Percentiles rank a stretch among this genome's conserved stretches.
Evolutionary conservation across 1,140 invertebrate genomes (phyloP).

Genomic region (Pseudomyrmex sp.): DNA sequence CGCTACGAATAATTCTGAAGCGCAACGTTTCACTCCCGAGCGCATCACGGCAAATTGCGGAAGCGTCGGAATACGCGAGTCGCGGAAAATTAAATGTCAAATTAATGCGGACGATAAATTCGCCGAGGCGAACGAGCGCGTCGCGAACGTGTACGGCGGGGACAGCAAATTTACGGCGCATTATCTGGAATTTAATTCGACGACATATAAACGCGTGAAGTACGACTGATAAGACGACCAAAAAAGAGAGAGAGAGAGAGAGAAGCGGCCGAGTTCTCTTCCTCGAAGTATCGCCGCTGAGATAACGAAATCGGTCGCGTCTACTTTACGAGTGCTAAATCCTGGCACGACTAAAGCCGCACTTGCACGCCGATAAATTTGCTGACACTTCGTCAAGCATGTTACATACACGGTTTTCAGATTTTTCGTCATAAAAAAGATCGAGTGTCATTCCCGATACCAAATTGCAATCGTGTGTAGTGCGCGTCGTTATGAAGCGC

Average conservation of each 20-base stretch:
- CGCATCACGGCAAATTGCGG: slow-evolving; percentile 50
- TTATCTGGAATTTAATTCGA: slow-evolving; percentile 67
- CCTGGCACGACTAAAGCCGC: slow-evolving; percentile 1
- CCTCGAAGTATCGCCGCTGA: slow-evolving; percentile 4
- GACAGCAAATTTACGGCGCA: slow-evolving; percentile 64
- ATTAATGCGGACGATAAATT: slow-evolving; percentile 71
- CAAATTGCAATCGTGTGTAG: slow-evolving; percentile 10
- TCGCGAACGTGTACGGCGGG: slow-evolving; percentile 17
- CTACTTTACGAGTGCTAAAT: slow-evolving; percentile 29
- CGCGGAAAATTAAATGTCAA: slow-evolving; percentile 72
- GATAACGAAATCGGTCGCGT: slow-evolving; percentile 54
- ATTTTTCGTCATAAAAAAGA: neutral
- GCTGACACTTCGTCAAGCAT: slow-evolving; percentile 26
- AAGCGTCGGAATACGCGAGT: slow-evolving; percentile 50
- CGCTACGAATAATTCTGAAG: slow-evolving; percentile 65
- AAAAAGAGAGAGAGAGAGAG: neutral
- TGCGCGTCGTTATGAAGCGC: slow-evolving; percentile 18
- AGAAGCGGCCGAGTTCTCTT: neutral
- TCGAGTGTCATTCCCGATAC: neutral
- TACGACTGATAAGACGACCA: slow-evolving; percentile 49
- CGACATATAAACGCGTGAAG: slow-evolving; percentile 58
- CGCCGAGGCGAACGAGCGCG: slow-evolving; percentile 39
- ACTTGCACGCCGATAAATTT: slow-evolving; percentile 35
- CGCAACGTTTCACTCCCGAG: slow-evolving; percentile 41
- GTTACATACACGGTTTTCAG: slow-evolving; percentile 17